Evolutionary conservation across 2,113 vertebrate species (phyloP), one percentile per base, ranked within the genome.

Genomic region (Neolamprologus sp.): DNA sequence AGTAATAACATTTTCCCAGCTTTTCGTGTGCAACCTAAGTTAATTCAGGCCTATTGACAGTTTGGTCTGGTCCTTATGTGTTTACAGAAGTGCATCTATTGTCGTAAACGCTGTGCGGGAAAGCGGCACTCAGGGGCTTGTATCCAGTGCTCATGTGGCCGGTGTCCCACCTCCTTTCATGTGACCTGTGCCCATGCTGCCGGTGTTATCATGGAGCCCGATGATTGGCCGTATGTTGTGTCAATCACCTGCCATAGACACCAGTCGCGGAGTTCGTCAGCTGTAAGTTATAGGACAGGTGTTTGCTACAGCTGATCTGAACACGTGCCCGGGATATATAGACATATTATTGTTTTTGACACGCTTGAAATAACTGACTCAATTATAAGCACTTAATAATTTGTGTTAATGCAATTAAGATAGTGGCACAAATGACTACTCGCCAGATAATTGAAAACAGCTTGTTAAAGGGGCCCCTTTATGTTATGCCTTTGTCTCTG

Each of bases 141-240:
- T 83, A 97, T 99, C 93, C 98, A 99, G 94, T 99, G 98, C 92
- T 99, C 98, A 1, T 98, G 97, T 4, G 97, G 97, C 78, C 96
- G 96, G 7, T 99, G 99, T 86, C 97, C 98, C 49, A 97, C 97
- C 73, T 98, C 98, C 82, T 99, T 99, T 93, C 99, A 99, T 57
- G 98, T 99, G 91, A 99, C 98, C 2, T 99, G 99, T 91, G 99
- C 98, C 63, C 98, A 99, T 81, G 98, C 98, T 16, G 97, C 98
- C 2, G 98, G 98, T 5, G 97, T 99, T 3, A 88, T 96, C 83
- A 99, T 99, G 97, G 97, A 98, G 93, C 97, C 98, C 3, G 97
- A 98, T 37, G 98, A 99, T 84, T 99, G 98, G 98, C 98, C 98
- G 0, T 98, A 97, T 45, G 98, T 98, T 78, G 98, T 99, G 94